Evolutionary conservation across 2,797 vertebrate species (phyloP), one percentile per base, ranked within the genome.

Genomic region (Myiotriccus ornatus): DNA sequence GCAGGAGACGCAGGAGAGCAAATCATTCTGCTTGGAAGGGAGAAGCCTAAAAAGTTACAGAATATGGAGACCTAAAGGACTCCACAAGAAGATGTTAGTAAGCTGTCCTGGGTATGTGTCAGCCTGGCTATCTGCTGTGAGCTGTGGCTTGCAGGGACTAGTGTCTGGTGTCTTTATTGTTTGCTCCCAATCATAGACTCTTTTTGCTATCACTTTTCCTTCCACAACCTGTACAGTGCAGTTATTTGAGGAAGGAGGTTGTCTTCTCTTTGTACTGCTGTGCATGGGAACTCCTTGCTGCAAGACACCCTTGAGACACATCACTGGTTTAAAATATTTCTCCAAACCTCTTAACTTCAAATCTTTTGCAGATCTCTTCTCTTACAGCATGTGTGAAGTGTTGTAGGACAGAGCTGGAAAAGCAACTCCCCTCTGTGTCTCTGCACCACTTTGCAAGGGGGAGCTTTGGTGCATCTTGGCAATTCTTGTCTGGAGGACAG

Each of bases 361-460:
- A 59, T 50, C 49, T 73, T 88, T 59, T 64, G 8, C 50, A 69
- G 69, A 65, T 22, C 19, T 82, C 15, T 65, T 60, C 25, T 68
- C 24, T 80, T 52, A 27, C 7, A n/a, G 20, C 0, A 0, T 15
- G 2, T 28, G 13, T 57, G 35, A 67, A 34, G 10, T 27, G 20
- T 5, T 2, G 3, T 19, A 37, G 49, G 55, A 28, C 69, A 80
- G 85, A 68, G 55, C 20, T 59, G 74, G 55, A 62, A 53, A 65
- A 77, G 64, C 34, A n/a, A 5, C 10, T 20, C 22, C 0, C 0
- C 21, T 49, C 49, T 19, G 1, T 24, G 37, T 17, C 15, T 55
- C 16, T 75, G 47, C n/a, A 15, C n/a, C 3, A 10, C 32, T 49
- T 35, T 50, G 68, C 59, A 49, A 73, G 32, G 20, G 12, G 27